Base-by-base conservation (phyloP, 2,797 vertebrate genomes). In the Myotis pilosus region DNA sequence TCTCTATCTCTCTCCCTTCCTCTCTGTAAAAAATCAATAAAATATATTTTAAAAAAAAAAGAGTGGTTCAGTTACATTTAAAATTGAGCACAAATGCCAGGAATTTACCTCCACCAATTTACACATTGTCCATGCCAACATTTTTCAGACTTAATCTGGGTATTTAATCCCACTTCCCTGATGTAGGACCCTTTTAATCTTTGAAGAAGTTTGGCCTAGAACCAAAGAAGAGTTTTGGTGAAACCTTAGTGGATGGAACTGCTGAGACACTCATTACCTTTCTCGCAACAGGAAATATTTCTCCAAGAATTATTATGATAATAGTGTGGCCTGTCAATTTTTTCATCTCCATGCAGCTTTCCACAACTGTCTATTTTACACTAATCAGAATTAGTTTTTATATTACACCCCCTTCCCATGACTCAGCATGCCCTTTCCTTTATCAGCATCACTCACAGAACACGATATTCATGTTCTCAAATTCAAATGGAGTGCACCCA, bases 61-160 rank as follows among this genome's bases (percentile, higher is more conserved):
- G 38, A 86, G 13, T 4, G 25, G 88, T 94, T 79, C 30, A 36
- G 51, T 93, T 95, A 90, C 90, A 60, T 10, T 44, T 53, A 17
- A 19, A 90, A 72, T 12, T 71, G 13, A 89, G 12, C 9, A 2
- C 22, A 85, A 82, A 90, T 79, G n/a, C 36, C 75, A 95, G 64
- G 81, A 57, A 90, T 94, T 83, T 60, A 72, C 28, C 74, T 76
- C 86, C 30, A 86, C 64, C 69, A 93, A 69, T 93, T 92, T 47
- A 83, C 20, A 82, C 44, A 55, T 62, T 69, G 51, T 90, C 71
- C 68, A 91, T 78, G 71, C 71, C 57, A 93, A 64, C 25, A 83
- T 96, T 94, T 69, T 69, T 82, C 23, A 30, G 57, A 80, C n/a
- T 89, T 82, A 49, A 85, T 28, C 28, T 95, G 33, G 9, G 3